Evolutionary conservation across 1,140 invertebrate genomes (phyloP), one percentile per base, ranked within the genome.

Genomic region (Gryon sp.): DNA sequence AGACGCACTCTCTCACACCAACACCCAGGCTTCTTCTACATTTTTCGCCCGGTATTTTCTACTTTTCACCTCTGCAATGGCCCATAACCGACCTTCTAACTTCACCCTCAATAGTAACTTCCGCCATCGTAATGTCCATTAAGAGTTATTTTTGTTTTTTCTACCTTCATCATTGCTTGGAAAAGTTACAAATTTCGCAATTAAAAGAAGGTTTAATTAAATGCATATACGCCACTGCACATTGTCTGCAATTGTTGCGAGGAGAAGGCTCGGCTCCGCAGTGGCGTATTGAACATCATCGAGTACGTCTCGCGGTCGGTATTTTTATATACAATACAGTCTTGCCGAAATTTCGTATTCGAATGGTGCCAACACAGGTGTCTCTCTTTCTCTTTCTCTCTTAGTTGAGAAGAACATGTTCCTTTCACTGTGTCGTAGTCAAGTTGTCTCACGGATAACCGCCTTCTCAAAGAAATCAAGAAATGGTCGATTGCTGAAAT

Each of bases 251-350:
- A 88, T 87, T 86, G 87, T 87, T 86, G 84, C 81, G 79, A 83
- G 80, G 83, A 84, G 70, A 79, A 82, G 79, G 63, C 70, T 74
- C 38, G 57, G 79, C 77, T 79, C 75, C 57, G 75, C 85, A 89
- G 87, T 89, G 80, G 78, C 59, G 81, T 84, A 83, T 87, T 78
- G 84, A 84, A 81, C 86, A 89, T 86, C 86, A 83, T 83, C 80
- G 84, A 78, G 82, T 70, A 69, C 80, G 83, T 70, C 50, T 59
- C 70, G 40, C 16, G 18, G 11, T 26, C 26, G 15, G n/a, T 34
- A 4, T 4, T 4, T 40, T 18, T 1, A 9, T 2, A 12, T 34
- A 12, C 1, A 12, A 34, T 34, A 2, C 11, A n/a, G n/a, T n/a
- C n/a, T n/a, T n/a, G n/a, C n/a, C n/a, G n/a, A n/a, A n/a, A n/a